phyloP scores from a whole-genome alignment of 2,113 vertebrate species.

The Scortum barcoo region DNA sequence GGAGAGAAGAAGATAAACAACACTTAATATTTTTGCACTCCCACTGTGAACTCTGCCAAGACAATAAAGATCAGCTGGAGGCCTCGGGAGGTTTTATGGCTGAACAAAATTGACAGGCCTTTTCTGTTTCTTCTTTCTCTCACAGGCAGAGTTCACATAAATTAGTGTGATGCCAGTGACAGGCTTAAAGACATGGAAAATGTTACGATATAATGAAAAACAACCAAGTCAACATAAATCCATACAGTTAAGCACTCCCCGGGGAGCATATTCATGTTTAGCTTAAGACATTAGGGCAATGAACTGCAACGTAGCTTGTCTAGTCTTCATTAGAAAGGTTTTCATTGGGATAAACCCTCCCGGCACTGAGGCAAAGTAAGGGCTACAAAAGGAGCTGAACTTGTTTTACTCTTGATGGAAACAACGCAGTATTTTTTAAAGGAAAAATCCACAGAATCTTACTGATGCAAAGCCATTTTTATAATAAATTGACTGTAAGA shows the following conservation, averaged over 20 bases:
- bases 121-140: conserved; percentile 66
- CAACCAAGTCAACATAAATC: conserved; percentile 69
- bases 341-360: conserved; percentile 42
- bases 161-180: conserved; percentile 72
- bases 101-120: conserved; percentile 74
- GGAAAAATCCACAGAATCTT: background rate
- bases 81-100: conserved; percentile 70
- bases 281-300: conserved; percentile 50
- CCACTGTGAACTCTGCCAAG: conserved; percentile 63
- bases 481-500: background rate
- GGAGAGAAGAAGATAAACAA: conserved; percentile 76
- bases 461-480: conserved; percentile 10
- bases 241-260: conserved; percentile 45
- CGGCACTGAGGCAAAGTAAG: conserved; percentile 13
- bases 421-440: conserved; percentile 19
- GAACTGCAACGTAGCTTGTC: conserved; percentile 32
- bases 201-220: conserved; percentile 64
- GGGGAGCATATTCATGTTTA: conserved; percentile 47
- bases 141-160: conserved; percentile 68
- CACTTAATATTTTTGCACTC: conserved; percentile 78
- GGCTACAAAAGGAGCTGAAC: conserved; percentile 11
- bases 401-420: conserved; percentile 31
- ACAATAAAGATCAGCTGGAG: conserved; percentile 75
- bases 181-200: conserved; percentile 74
- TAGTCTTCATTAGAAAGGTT: conserved; percentile 50